Percentiles rank a stretch among this genome's conserved stretches.
phyloP scores from a whole-genome alignment of 2,797 vertebrate species.

The Pangasius sanitwongsei region DNA sequence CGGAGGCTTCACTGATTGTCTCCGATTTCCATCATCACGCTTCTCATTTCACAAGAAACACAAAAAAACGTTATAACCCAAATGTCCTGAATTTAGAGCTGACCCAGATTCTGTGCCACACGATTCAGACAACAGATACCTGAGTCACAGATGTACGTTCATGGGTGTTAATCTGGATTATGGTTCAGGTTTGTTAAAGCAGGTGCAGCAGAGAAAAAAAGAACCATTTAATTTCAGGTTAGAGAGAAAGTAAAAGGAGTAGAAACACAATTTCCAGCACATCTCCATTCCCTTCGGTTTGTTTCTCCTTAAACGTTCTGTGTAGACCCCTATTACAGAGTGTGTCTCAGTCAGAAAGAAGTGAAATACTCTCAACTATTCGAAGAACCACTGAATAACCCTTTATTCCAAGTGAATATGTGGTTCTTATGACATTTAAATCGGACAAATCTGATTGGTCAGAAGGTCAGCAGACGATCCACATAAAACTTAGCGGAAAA shows the following conservation, averaged over 20 bases:
- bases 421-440: background rate
- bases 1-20: background rate
- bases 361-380: background rate
- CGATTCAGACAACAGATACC: constrained; percentile 33
- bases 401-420: background rate
- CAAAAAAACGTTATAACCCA: background rate
- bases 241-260: background rate
- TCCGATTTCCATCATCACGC: background rate
- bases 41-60: background rate
- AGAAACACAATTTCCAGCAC: background rate
- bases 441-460: background rate
- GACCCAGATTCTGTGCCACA: constrained; percentile 68
- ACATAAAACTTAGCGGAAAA: background rate
- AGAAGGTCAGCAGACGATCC: background rate
- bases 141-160: constrained; percentile 29
- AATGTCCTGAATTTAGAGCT: constrained; percentile 58
- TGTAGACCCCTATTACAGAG: background rate
- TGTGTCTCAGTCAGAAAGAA: background rate
- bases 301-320: background rate
- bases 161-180: constrained; percentile 75
- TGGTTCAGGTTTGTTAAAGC: constrained; percentile 64
- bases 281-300: background rate
- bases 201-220: constrained; percentile 65
- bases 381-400: background rate
- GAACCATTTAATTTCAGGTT: constrained; percentile 31